Base-by-base conservation (phyloP, 2,888 invertebrate species). In the Tricholauxania praeusta region DNA sequence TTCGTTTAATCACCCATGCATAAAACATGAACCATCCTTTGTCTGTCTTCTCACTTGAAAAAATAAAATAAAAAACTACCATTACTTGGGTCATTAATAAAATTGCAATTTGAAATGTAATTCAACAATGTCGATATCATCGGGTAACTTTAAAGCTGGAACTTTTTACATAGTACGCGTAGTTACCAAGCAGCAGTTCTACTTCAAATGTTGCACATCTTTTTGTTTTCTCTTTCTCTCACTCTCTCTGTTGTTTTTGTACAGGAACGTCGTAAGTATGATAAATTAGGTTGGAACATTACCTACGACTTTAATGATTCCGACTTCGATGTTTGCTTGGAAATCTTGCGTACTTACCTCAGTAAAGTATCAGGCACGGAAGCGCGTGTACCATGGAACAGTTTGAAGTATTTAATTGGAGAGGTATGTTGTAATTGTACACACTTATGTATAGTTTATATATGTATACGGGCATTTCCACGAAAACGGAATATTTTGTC, bases 231-330 rank as follows among this genome's bases (percentile, higher is more conserved):
- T 51, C 8, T 49, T 47, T 55, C 51, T 51, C 15, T 67, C 3
- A 3, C 14, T 39, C 17, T 22, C n/a, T 72, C 28, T 47, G 52
- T 51, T 72, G 47, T 12, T 62, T 15, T 59, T 28, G n/a, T 49
- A 22, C 86, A 94, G 92, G 97, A 97, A 86, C 91, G 97, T 62
- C 91, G 96, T 77, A 96, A 96, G 84, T 97, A 97, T 86, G 96
- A 94, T 82, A 97, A 97, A 88, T 93, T 97, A 72, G 97, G 97
- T 1, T 97, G 97, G 96, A 97, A 97, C 85, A 95, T 97, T 77
- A 90, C 91, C 69, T 97, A 97, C 86, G 97, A 97, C 87, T 97
- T 97, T 88, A 96, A 95, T 86, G 94, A 97, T 87, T 94, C 96
- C 0, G 97, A 97, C 87, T 97, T 97, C 86, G 91, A 92, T 74